Evolutionary conservation across 1,140 invertebrate species (phyloP), one percentile per base, ranked within the genome.

Genomic region (Pachypsylla venusta): DNA sequence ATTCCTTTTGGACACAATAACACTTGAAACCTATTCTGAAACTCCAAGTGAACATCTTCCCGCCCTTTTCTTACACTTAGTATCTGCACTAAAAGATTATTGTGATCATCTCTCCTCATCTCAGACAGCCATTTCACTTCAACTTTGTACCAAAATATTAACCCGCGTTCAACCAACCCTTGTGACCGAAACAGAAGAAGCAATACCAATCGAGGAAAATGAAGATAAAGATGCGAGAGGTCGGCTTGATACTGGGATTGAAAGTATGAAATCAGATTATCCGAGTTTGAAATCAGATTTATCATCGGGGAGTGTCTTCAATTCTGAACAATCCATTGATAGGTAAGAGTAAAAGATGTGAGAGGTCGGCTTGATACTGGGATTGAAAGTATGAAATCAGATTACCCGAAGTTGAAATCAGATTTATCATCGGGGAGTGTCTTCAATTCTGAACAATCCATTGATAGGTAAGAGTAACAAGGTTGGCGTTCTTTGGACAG

Each of bases 31-130:
- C 25, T 88, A 84, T 64, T 75, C 80, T 26, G 85, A 90, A 65
- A 88, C 81, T 13, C 82, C 85, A n/a, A 82, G 83, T 4, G 82
- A 89, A 62, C 84, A 89, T 68, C 69, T 90, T 13, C 87, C 86
- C 4, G 78, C 79, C 58, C 74, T 89, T 39, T 81, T 89, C 64
- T 71, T 79, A 42, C 75, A 81, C 59, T 79, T 90, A 28, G 76
- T 79, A 2, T 74, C 73, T 56, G 76, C 80, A 60, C 67, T 87
- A 13, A 80, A 78, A 0, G 64, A 73, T 16, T 74, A 80, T 64
- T 77, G 81, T 62, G 72, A 78, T 30, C 67, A 73, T 35, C 66
- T 89, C 2, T 76, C 75, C 39, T 74, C 81, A 10, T 64, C 70
- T 25, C 84, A 89, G 67, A 76, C 88, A 1, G 77, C 76, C 0